Evolutionary conservation across 2,797 vertebrate species (phyloP).

Genomic region (Esox masquinongy): DNA sequence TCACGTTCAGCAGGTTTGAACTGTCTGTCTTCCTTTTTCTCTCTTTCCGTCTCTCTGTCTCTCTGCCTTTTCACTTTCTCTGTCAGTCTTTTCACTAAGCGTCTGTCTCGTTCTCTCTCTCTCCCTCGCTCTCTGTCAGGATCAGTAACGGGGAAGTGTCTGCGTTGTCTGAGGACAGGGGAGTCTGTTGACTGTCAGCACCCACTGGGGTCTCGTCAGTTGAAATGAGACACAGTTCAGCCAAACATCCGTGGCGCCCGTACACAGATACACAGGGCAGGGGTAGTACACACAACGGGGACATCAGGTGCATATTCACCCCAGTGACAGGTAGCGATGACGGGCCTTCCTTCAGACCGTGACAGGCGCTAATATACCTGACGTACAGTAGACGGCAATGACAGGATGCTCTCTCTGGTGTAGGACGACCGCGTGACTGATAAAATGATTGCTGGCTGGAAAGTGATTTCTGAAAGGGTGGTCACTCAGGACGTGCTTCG

Average conservation of each 20-base stretch:
- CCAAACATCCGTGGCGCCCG: constrained; percentile 64
- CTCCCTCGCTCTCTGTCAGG: constrained; percentile 65
- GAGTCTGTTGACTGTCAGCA: constrained; percentile 78
- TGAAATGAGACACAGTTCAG: constrained; percentile 69
- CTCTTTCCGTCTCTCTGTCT: constrained; percentile 10
- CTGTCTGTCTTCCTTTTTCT: constrained; percentile 17
- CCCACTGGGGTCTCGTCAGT: constrained; percentile 76
- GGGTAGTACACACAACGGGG: constrained; percentile 27
- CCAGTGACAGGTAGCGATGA: constrained; percentile 72
- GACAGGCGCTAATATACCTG: constrained; percentile 67
- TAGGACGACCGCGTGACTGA: constrained; percentile 67
- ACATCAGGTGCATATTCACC: constrained; percentile 75
- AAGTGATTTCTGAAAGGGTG: constrained; percentile 51
- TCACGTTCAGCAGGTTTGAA: constrained; percentile 76
- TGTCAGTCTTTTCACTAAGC: constrained; percentile 52
- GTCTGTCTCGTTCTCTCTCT: constrained; percentile 11
- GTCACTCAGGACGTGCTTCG: constrained; percentile 44
- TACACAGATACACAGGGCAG: constrained; percentile 21
- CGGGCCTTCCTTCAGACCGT: constrained; percentile 69
- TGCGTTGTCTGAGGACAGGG: constrained; percentile 69
- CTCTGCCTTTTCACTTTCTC: constrained; percentile 55
- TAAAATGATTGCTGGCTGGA: constrained; percentile 60
- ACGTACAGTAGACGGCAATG: constrained; percentile 60
- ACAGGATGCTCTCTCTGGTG: constrained; percentile 67
- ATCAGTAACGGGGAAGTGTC: constrained; percentile 76